These are phyloP conservation scores for Noctua janthina DNA, from an alignment of 2,888 invertebrate genomes.

Conservation along the genomic window DNA sequence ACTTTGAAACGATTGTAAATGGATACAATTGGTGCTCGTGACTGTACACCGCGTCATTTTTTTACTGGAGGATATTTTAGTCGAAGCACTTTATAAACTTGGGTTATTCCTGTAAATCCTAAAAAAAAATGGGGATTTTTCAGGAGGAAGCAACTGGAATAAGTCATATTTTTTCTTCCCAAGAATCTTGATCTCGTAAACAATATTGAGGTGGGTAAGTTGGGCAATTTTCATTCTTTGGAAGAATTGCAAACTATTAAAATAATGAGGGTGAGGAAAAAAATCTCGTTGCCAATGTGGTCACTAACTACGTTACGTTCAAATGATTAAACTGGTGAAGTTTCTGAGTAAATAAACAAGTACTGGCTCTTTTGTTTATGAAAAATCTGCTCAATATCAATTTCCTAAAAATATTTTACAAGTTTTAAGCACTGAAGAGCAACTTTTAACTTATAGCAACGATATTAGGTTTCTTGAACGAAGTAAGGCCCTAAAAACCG, in stretches of 20 bases:
- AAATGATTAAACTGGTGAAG: not conserved
- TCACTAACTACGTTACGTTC: not conserved
- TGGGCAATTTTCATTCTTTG: not conserved
- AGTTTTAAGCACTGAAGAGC: not conserved
- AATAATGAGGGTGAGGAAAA: not conserved
- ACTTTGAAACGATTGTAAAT: not conserved
- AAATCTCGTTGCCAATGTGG: not conserved
- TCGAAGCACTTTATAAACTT: not conserved
- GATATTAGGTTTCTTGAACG: conserved; percentile 23
- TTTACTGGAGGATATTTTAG: not conserved
- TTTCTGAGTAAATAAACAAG: not conserved
- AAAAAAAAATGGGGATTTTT: not conserved
- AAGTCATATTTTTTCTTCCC: not conserved
- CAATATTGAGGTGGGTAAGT: not conserved
- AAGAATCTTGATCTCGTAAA: not conserved
- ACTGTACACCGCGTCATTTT: not conserved
- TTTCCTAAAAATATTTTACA: not conserved
- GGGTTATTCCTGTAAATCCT: not conserved
- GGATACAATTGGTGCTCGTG: not conserved
- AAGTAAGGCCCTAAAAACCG: conserved; percentile 1
- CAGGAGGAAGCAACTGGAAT: not conserved
- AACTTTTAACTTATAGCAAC: conserved; percentile 8
- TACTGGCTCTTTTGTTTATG: not conserved
- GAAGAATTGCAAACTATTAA: no score
- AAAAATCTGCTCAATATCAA: not conserved